These are phyloP conservation scores for Oostethus manadensis DNA, from an alignment of 2,113 vertebrate genomes.

Conservation along the genomic window DNA sequence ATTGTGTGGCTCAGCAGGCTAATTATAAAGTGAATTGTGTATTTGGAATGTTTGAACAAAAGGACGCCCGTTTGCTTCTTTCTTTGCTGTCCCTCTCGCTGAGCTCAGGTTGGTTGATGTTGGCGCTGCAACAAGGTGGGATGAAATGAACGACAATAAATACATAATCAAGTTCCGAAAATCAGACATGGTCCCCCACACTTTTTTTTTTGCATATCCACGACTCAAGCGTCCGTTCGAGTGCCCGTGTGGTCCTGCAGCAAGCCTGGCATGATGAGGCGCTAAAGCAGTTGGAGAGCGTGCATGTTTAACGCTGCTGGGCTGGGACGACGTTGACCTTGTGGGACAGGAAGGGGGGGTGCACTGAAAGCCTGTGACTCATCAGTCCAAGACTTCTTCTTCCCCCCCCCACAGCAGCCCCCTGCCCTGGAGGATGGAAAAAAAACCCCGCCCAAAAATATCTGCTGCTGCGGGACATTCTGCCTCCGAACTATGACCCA, in stretches of 20 bases:
- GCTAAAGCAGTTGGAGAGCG: background rate
- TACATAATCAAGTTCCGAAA: background rate
- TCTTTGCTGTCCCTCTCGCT: too few species aligned
- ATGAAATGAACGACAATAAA: background rate
- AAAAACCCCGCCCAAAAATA: background rate
- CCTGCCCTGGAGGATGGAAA: too few species aligned
- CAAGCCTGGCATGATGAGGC: too few species aligned
- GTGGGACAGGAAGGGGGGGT: background rate
- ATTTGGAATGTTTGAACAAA: too few species aligned
- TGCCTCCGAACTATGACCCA: conserved; percentile 57
- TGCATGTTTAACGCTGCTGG: background rate
- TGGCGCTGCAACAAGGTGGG: background rate
- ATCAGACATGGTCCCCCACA: background rate
- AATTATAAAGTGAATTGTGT: too few species aligned
- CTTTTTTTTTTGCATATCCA: background rate
- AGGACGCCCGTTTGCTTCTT: too few species aligned
- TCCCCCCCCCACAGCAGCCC: background rate
- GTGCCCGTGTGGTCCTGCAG: background rate
- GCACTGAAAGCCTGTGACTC: background rate
- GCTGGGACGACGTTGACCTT: background rate
- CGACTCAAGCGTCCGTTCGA: background rate
- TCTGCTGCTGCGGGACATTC: conserved; percentile 57
- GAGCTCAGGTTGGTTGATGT: background rate
- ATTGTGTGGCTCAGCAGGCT: background rate
- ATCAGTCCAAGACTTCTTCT: background rate